Evolutionary conservation across 2,888 invertebrate species (phyloP), one percentile per base, ranked within the genome.

Genomic region (Scaptomyza parva): DNA sequence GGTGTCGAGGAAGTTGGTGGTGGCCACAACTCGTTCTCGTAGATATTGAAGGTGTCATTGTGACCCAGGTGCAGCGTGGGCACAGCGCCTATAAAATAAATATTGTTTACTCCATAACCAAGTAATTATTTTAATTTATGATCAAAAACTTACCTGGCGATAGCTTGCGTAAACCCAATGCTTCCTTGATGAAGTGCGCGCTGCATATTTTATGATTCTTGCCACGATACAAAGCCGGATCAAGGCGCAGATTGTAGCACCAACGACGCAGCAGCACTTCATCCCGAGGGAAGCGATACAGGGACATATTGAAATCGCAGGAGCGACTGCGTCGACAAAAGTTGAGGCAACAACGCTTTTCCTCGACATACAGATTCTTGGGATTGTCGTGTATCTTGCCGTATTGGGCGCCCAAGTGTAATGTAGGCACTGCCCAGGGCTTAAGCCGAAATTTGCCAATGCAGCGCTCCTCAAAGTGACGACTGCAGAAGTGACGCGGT

Each of bases 131-230:
- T 24, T n/a, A 6, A 40, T 9, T 17, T 1, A 6, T 2, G 2
- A 0, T 5, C 1, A 12, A 22, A 14, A 7, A 7, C 61, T 62
- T 61, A 89, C 88, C 90, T 14, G 89, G 88, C 4, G 88, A 88
- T 1, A 90, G 71, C 60, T 90, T 90, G 3, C 89, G 76, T 4
- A 90, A 59, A 11, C 89, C 89, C 51, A 90, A 50, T 0, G 90
- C 89, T 57, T 90, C 89, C 50, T 88, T 90, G n/a, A 90, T 88
- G n/a, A 90, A 90, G 60, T 90, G 89, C 0, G 87, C 86, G 33
- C 90, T 90, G 60, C 89, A 90, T 64, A 90, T 90, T 76, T 90
- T 90, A 48, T 90, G 90, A 71, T 90, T 90, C 67, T 90, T 90
- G 11, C 89, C 89, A 11, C 89, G 84, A 74, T 90, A 90, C 12